A percentile compares a stretch with the other conserved stretches of the same genome.
Evolutionary conservation across 2,888 invertebrate species (phyloP).

Genomic region (Drosophila putrida): DNA sequence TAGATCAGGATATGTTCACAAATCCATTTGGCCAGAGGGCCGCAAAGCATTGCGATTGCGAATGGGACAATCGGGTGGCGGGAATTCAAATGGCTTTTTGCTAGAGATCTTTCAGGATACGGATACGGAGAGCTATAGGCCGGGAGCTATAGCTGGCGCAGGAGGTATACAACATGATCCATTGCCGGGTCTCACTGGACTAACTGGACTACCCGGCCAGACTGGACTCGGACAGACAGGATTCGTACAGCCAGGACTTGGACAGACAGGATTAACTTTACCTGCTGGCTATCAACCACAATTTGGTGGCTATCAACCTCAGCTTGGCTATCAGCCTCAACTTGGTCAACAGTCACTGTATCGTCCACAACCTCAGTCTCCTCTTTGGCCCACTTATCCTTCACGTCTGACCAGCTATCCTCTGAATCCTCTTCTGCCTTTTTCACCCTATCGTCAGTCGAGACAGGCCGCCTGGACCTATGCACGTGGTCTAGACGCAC

Average conservation of each 20-base stretch:
- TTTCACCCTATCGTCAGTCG: constrained; percentile 64
- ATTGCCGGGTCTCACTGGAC: background rate
- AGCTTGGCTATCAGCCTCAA: constrained; percentile 49
- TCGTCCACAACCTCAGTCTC: constrained; percentile 28
- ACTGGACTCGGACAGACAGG: constrained; percentile 3
- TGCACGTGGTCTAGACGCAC: constrained; percentile 64
- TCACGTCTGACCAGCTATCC: constrained; percentile 36
- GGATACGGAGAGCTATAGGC: constrained; percentile 81
- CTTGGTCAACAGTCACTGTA: constrained; percentile 27
- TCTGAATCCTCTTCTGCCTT: constrained; percentile 29
- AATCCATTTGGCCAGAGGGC: constrained; percentile 79
- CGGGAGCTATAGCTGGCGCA: constrained; percentile 4
- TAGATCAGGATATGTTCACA: constrained; percentile 83
- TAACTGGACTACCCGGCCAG: too few species aligned
- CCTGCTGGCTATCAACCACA: constrained; percentile 25
- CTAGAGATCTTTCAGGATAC: constrained; percentile 87
- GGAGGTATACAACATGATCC: background rate
- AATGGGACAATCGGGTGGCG: constrained; percentile 85
- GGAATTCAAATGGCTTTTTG: constrained; percentile 86
- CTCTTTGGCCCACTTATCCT: constrained; percentile 36
- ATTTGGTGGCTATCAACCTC: constrained; percentile 44
- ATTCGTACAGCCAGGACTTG: background rate
- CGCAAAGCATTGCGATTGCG: constrained; percentile 86
- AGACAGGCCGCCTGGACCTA: constrained; percentile 58
- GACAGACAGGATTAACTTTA: background rate